Base-by-base conservation (phyloP, 2,797 vertebrate species). In the Acrossocheilus fasciatus region DNA sequence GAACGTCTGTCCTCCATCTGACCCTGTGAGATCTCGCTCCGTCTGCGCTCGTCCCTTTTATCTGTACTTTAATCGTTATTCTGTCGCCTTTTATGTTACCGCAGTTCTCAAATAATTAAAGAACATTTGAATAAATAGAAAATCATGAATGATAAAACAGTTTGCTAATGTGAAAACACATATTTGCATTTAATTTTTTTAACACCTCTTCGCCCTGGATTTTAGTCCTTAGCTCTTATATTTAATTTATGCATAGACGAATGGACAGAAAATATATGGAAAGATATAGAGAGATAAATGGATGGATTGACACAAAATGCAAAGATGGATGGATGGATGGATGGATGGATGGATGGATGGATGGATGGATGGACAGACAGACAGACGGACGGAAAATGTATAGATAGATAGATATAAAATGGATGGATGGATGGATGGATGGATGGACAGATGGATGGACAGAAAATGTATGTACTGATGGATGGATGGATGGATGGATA, bases 1-100 rank as follows among this genome's bases (percentile, higher is more conserved):
- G 45, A 82, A 57, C 11, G 68, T 73, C 83, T 72, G 52, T 76
- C 87, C 87, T 80, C 75, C 75, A 70, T 57, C 84, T 80, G 81
- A 64, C 66, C 84, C 74, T 64, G 76, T 1, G 52, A 72, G 52
- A 72, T 30, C 69, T 81, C 52, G 1, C 68, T 80, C 84, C 5
- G 45, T 68, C 73, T 68, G 59, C 62, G 14, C 74, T 78, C 74
- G 23, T 81, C 68, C 30, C 20, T 74, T 81, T 81, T 64, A 86
- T 86, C 68, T 3, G 41, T 3, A 34, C 10, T 79, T 70, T 85
- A 78, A 70, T 78, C 75, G 3, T 9, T 41, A 78, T 57, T 78
- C 64, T 70, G 15, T 23, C 14, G 50, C 66, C 11, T 69, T 68
- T 78, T 59, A 54, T 79, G 64, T 47, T 34, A 70, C 30, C 2